Percentiles rank a stretch among this genome's conserved stretches.
Evolutionary conservation across 2,888 invertebrate genomes (phyloP).

Genomic region (Dascillus cervinus): DNA sequence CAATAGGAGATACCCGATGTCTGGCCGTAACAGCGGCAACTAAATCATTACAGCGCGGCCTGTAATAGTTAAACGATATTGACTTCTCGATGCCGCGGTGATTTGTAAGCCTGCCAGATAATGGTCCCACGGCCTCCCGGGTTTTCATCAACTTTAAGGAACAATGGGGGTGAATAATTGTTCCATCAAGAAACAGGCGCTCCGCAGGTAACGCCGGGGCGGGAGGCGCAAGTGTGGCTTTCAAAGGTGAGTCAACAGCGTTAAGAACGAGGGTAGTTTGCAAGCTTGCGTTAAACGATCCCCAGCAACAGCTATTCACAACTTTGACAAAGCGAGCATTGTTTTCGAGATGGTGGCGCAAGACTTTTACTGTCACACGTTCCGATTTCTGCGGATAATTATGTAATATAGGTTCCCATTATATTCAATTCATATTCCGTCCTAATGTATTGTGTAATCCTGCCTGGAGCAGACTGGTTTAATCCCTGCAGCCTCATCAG

Average conservation of each 20-base stretch:
- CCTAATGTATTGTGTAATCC: conserved; percentile 35
- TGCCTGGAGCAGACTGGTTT: conserved; percentile 28
- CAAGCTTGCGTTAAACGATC: conserved; percentile 17
- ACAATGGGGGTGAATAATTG: conserved; percentile 33
- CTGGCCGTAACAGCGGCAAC: conserved; percentile 32
- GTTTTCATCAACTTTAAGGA: conserved; percentile 32
- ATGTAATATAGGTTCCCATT: conserved; percentile 20
- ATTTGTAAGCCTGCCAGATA: conserved; percentile 33
- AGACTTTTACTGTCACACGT: conserved; percentile 10
- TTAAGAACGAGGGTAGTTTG: conserved; percentile 7
- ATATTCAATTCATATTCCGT: conserved; percentile 32
- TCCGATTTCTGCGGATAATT: conserved; percentile 9
- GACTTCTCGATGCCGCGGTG: conserved; percentile 33
- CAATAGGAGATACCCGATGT: conserved; percentile 33
- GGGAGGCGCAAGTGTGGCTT: conserved; percentile 11
- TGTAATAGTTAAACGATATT: conserved; percentile 38
- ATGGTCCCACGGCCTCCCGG: conserved; percentile 26
- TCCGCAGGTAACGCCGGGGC: too few relatives aligned
- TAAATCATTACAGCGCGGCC: conserved; percentile 34
- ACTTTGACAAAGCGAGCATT: conserved; percentile 16
- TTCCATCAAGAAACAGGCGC: conserved; percentile 25
- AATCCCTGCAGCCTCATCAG: conserved; percentile 39
- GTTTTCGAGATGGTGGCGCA: conserved; percentile 10
- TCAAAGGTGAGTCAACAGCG: conserved; percentile 10
- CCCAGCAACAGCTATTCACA: conserved; percentile 15